A percentile compares a stretch with the other conserved stretches of the same genome.
These are phyloP conservation scores for Acrocephalus scirpaceus DNA, from an alignment of 2,797 vertebrate species.

Conservation along the genomic window DNA sequence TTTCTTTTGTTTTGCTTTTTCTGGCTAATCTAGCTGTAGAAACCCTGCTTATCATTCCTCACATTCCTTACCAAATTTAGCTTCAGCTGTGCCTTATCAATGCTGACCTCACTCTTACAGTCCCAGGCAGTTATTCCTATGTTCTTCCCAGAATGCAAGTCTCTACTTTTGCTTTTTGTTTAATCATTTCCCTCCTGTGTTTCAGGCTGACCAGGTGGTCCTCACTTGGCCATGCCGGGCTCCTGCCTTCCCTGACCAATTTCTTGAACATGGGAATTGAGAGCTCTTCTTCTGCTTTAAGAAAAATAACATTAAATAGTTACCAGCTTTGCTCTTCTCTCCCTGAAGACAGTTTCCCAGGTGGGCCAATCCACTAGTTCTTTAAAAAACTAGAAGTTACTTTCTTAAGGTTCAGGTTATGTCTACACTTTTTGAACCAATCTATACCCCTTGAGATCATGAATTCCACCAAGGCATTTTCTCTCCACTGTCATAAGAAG, in stretches of 20 bases:
- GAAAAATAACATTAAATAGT: background rate
- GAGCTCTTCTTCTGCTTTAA: background rate
- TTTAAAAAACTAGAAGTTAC: background rate
- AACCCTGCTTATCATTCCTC: background rate
- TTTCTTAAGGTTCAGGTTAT: background rate
- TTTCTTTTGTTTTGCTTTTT: background rate
- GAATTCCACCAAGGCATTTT: background rate
- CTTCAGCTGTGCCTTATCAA: background rate
- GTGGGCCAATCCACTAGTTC: background rate
- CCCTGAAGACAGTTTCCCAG: background rate
- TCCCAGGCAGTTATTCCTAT: background rate
- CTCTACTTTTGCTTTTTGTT: background rate
- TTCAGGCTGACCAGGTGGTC: background rate
- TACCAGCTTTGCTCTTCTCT: background rate
- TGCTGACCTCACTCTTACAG: background rate
- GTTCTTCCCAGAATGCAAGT: background rate
- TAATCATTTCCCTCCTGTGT: background rate
- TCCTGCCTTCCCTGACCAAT: background rate
- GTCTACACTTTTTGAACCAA: background rate
- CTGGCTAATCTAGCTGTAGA: background rate
- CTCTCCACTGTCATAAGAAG: background rate
- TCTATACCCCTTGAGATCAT: background rate
- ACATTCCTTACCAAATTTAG: background rate
- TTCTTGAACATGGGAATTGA: background rate
- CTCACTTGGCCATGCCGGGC: rapidly evolving